Conservation (phyloP, 2,113 vertebrate species). For the Sinocyclocheilus maitianheensis region DNA sequence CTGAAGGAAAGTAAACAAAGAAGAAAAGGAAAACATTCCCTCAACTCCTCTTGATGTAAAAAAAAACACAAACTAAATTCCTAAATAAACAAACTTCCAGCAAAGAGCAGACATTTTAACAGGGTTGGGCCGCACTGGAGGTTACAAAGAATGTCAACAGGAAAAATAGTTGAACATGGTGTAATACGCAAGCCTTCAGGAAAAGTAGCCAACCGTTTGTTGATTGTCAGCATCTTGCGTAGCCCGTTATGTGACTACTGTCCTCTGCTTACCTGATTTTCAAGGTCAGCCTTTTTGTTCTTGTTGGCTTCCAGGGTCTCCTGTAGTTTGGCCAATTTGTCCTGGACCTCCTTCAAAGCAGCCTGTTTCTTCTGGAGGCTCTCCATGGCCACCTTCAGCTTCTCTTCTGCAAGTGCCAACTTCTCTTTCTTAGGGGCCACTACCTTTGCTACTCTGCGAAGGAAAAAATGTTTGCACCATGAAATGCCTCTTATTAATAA, state of each 20-base stretch:
- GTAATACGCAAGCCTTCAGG: background rate
- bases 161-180: background rate
- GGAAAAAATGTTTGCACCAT: background rate
- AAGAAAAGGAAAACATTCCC: constrained; percentile 43
- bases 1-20: constrained; percentile 44
- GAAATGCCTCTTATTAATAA: background rate
- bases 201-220: background rate
- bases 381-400: constrained; percentile 81
- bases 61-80: constrained; percentile 37
- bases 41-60: constrained; percentile 45
- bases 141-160: constrained; percentile 11
- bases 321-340: constrained; percentile 80
- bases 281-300: constrained; percentile 83
- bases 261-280: constrained; percentile 79
- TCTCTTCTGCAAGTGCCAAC: constrained; percentile 77
- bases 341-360: constrained; percentile 82
- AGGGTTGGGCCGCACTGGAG: background rate
- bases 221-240: background rate
- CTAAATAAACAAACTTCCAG: constrained; percentile 51
- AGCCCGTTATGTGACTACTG: background rate
- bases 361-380: constrained; percentile 82
- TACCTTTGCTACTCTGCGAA: constrained; percentile 82
- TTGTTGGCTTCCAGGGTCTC: constrained; percentile 82
- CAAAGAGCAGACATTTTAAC: background rate
- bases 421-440: constrained; percentile 88